phyloP scores from a whole-genome alignment of 2,113 vertebrate species.

The Corythoichthys intestinalis region DNA sequence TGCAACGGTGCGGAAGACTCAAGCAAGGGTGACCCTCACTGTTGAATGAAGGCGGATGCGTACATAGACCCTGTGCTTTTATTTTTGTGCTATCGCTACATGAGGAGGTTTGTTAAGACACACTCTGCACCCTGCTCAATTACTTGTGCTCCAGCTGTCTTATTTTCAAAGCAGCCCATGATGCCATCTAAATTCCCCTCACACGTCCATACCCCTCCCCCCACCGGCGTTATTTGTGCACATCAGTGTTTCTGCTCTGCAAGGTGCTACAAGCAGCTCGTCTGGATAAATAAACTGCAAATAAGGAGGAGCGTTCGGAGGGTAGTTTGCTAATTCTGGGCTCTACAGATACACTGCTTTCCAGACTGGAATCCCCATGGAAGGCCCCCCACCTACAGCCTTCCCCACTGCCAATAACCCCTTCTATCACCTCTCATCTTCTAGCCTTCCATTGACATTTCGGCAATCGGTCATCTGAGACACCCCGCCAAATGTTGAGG shows the following conservation, averaged over 20 bases:
- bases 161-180: constrained; percentile 45
- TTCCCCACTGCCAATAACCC: neutral
- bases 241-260: constrained; percentile 59
- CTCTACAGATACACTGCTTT: constrained; percentile 26
- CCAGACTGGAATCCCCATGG: constrained; percentile 44
- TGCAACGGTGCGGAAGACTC: constrained; percentile 56
- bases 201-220: constrained; percentile 36
- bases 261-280: constrained; percentile 51
- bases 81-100: neutral
- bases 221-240: constrained; percentile 57
- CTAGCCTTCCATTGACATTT: constrained; percentile 65
- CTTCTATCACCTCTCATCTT: constrained; percentile 42
- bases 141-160: constrained; percentile 34
- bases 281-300: constrained; percentile 59
- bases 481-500: constrained; percentile 54
- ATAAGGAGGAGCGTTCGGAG: neutral
- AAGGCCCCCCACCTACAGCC: constrained; percentile 13
- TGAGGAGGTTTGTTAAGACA: constrained; percentile 25
- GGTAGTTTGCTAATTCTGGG: constrained; percentile 45
- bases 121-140: constrained; percentile 19
- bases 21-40: constrained; percentile 60
- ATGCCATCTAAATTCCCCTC: constrained; percentile 55
- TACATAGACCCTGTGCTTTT: constrained; percentile 14
- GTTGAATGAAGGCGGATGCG: constrained; percentile 25
- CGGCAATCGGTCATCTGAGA: constrained; percentile 56